These are phyloP conservation scores for Odontesthes bonariensis DNA, from an alignment of 2,113 vertebrate genomes.

Conservation along the genomic window DNA sequence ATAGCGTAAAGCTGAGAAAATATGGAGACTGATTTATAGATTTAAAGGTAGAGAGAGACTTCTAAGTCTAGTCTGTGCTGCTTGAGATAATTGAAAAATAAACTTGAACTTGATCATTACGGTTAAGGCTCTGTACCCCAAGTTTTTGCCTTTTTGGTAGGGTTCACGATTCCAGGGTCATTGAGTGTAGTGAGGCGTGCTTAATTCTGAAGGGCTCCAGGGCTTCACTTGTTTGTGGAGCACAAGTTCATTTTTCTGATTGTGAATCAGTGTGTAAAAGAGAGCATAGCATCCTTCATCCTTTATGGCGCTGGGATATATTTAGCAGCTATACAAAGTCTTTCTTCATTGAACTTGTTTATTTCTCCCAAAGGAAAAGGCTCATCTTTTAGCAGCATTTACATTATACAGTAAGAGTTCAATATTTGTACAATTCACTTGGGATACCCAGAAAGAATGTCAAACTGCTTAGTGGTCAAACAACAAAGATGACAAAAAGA, in stretches of 20 bases:
- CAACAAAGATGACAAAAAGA: conserved; percentile 27
- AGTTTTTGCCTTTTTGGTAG: too few species aligned
- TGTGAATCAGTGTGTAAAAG: not conserved
- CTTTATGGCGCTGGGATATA: not conserved
- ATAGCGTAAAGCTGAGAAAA: too few species aligned
- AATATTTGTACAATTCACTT: conserved; percentile 61
- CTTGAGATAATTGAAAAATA: too few species aligned
- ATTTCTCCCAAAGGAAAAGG: conserved; percentile 68
- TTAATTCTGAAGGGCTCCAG: too few species aligned
- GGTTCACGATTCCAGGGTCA: too few species aligned
- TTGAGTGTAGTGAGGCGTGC: too few species aligned
- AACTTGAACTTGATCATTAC: too few species aligned
- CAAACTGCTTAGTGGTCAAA: conserved; percentile 38
- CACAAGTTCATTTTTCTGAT: too few species aligned
- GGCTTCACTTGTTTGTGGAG: not conserved
- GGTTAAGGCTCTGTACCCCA: too few species aligned
- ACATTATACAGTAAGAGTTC: conserved; percentile 74
- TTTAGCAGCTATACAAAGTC: conserved; percentile 8
- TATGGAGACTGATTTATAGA: too few species aligned
- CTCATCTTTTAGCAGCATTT: conserved; percentile 77
- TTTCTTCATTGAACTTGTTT: conserved; percentile 61
- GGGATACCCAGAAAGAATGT: conserved; percentile 37
- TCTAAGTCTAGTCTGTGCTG: too few species aligned
- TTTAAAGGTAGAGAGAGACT: too few species aligned
- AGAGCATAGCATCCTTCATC: not conserved